These are phyloP conservation scores for Tubulanus polymorphus DNA, from an alignment of 2,888 invertebrate genomes.

Conservation along the genomic window DNA sequence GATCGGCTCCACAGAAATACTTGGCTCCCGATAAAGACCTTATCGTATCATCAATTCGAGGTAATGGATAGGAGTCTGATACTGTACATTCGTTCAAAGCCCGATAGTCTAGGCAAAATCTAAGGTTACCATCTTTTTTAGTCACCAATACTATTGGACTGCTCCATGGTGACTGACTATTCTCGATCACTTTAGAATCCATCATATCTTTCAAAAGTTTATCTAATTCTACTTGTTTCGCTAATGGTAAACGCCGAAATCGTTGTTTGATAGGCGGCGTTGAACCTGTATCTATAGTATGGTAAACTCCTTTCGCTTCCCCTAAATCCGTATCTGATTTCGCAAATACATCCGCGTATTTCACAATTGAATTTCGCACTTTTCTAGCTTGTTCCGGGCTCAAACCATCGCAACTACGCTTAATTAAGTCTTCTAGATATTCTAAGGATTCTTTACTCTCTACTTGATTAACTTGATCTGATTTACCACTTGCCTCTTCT, in stretches of 20 bases:
- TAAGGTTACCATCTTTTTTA: slow-evolving; percentile 18
- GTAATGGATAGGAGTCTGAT: slow-evolving; percentile 14
- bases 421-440: too few species aligned
- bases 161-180: slow-evolving; percentile 17
- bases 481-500: too few species aligned
- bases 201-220: slow-evolving; percentile 17
- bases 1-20: slow-evolving; percentile 13
- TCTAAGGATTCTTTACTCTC: too few species aligned
- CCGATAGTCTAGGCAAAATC: slow-evolving; percentile 19
- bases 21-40: neutral
- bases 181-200: slow-evolving; percentile 12
- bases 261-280: slow-evolving; percentile 16
- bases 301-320: slow-evolving; percentile 9
- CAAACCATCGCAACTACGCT: too few species aligned
- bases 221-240: slow-evolving; percentile 13
- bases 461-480: too few species aligned
- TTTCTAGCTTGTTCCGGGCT: neutral
- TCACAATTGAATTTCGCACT: neutral
- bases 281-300: slow-evolving; percentile 16
- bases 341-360: slow-evolving; percentile 11
- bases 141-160: slow-evolving; percentile 17
- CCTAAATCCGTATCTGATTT: slow-evolving; percentile 10
- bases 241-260: slow-evolving; percentile 12
- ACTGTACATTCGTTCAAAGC: slow-evolving; percentile 10
- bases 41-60: slow-evolving; percentile 15